phyloP scores from a whole-genome alignment of 2,113 vertebrate species.

The Urocitellus parryii region DNA sequence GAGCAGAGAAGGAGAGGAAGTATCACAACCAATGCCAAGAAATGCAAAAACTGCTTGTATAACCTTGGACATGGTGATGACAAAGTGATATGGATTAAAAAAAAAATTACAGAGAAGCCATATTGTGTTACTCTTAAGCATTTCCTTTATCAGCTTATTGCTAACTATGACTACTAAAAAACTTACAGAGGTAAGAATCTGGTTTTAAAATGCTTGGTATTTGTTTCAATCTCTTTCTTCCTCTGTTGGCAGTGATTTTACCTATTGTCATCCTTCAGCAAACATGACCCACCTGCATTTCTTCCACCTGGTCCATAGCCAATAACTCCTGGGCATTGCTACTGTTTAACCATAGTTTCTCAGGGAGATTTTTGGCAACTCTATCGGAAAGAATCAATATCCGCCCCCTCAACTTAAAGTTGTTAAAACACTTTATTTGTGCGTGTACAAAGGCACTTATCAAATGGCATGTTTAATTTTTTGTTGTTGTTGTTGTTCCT shows the following conservation, averaged over 20 bases:
- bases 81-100: neutral
- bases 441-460: neutral
- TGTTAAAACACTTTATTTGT: neutral
- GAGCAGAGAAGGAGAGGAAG: neutral
- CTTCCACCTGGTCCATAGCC: neutral
- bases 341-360: neutral
- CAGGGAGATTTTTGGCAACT: neutral
- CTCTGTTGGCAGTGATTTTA: neutral
- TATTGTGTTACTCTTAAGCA: rapidly evolving
- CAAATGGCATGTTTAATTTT: neutral
- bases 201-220: neutral
- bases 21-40: neutral
- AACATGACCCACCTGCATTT: neutral
- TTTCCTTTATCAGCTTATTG: neutral
- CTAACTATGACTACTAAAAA: neutral
- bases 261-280: neutral
- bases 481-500: too few relatives aligned
- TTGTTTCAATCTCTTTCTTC: neutral
- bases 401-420: neutral
- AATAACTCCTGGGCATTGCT: neutral
- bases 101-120: neutral
- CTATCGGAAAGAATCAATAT: neutral
- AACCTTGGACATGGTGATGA: neutral
- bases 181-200: neutral
- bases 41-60: neutral